phyloP scores from a whole-genome alignment of 2,888 invertebrate species.

The Aricia artaxerxes region DNA sequence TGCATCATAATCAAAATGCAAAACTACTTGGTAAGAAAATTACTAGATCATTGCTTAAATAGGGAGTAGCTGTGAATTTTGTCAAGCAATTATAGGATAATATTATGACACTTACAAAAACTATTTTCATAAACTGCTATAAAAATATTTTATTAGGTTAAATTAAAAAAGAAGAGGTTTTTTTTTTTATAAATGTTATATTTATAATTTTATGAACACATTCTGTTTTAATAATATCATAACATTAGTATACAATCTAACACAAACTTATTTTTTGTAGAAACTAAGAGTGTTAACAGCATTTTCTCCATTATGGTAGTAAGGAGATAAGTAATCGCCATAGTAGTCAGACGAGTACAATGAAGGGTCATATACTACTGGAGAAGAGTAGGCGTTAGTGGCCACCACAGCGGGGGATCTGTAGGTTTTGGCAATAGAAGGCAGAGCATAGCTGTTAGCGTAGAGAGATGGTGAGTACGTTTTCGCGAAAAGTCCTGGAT shows the following conservation, averaged over 20 bases:
- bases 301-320: constrained; percentile 5
- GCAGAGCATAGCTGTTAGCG: background rate
- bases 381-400: background rate
- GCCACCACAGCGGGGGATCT: constrained; percentile 34
- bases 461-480: constrained; percentile 13
- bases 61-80: background rate
- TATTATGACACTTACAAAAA: no score
- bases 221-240: background rate
- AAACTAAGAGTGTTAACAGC: background rate
- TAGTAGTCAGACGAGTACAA: constrained; percentile 12
- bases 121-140: no score
- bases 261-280: constrained; percentile 10
- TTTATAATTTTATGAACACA: background rate
- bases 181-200: background rate
- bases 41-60: background rate
- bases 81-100: no score
- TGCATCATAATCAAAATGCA: background rate
- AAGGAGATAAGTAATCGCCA: constrained; percentile 9
- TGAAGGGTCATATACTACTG: constrained; percentile 8
- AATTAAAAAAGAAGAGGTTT: background rate
- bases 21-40: constrained; percentile 3
- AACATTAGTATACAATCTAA: background rate
- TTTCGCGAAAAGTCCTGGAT: background rate
- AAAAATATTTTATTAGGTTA: background rate
- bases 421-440: background rate